Evolutionary conservation across 2,797 vertebrate genomes (phyloP), one percentile per base, ranked within the genome.

Genomic region (Gallinago solitaria): DNA sequence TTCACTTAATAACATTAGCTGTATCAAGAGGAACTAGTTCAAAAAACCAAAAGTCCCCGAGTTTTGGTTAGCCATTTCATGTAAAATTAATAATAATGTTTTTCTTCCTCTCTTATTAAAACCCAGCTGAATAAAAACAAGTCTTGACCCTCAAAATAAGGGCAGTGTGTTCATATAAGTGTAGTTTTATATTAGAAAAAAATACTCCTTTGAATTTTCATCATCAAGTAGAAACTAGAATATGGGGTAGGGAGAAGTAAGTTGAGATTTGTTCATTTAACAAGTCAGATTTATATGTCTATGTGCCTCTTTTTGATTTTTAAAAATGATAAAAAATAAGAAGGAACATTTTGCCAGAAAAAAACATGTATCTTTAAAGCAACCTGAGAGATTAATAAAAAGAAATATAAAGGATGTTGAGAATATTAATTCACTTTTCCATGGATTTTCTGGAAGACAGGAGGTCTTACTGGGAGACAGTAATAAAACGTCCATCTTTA

Each of bases 1-100:
- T 65, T 53, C n/a, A 3, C 5, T 33, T 51, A 33, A 16, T 37
- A 78, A 2, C 9, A 23, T 50, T 63, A 54, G 2, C 23, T 79
- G 30, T 4, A 20, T 90, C 11, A 32, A 17, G 5, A 63, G 3
- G 6, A 84, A 12, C 16, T 64, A 33, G 5, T 51, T 63, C 4
- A 56, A 74, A 75, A 48, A 35, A 0, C 0, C 0, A 51, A 54
- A n/a, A 35, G 5, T 25, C 7, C 41, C 6, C 43, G 25, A 71
- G 4, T 61, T 70, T 88, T 59, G 16, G 6, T 70, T 70, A 79
- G 8, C 6, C 10, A 35, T 63, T 94, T 83, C 6, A 33, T 59
- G 23, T 67, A 57, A 57, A 63, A 45, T 16, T 33, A 2, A 18
- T 28, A 83, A 20, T 10, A 64, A 32, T 11, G 1, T 13, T 65